These are phyloP conservation scores for Heterodera carotae DNA, from an alignment of 1,140 invertebrate species.

Conservation along the genomic window DNA sequence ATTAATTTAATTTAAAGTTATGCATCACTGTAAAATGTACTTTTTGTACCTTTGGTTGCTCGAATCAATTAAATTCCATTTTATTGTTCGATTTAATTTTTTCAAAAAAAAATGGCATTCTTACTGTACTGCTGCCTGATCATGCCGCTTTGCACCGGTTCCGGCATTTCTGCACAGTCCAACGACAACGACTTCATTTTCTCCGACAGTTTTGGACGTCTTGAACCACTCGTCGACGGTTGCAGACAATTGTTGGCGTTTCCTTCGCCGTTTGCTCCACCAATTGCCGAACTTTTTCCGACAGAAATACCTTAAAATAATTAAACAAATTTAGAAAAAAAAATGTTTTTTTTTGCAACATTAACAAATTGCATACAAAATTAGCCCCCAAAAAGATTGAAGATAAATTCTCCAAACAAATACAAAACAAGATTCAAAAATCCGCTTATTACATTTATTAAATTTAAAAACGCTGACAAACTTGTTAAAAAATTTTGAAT, in stretches of 20 bases:
- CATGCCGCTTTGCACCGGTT: slow-evolving; percentile 46
- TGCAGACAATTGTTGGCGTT: slow-evolving; percentile 3
- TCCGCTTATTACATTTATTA: too few species aligned
- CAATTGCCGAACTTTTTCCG: background rate
- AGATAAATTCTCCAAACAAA: background rate
- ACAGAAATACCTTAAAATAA: background rate
- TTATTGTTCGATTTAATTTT: slow-evolving; percentile 18
- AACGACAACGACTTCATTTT: slow-evolving; percentile 65
- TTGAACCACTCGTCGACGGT: slow-evolving; percentile 24
- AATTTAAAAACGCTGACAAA: too few species aligned
- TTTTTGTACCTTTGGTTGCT: too few species aligned
- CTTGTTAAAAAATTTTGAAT: too few species aligned
- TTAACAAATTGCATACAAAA: too few species aligned
- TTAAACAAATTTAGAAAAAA: too few species aligned
- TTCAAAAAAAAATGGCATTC: background rate
- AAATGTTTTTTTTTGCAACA: too few species aligned
- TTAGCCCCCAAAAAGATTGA: background rate
- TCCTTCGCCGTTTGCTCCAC: background rate
- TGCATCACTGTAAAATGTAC: too few species aligned
- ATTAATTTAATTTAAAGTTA: too few species aligned
- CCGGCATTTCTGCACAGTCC: slow-evolving; percentile 64
- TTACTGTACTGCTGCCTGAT: slow-evolving; percentile 33
- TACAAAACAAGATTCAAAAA: too few species aligned
- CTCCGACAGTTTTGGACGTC: slow-evolving; percentile 62
- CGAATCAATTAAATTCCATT: too few species aligned